phyloP scores from a whole-genome alignment of 2,113 vertebrate species.

The Microtus pennsylvanicus region DNA sequence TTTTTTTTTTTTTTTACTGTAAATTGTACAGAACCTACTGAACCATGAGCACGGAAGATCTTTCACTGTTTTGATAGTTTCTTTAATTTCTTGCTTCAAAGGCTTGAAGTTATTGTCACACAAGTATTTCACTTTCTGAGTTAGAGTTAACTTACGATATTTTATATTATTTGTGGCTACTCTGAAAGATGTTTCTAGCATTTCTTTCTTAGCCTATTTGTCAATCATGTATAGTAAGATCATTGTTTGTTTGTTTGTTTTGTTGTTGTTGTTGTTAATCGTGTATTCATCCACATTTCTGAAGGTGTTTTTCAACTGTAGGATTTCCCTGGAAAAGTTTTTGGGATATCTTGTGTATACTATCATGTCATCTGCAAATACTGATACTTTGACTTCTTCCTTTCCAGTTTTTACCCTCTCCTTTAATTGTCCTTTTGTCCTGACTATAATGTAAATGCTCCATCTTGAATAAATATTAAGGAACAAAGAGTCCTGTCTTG shows the following conservation, averaged over 20 bases:
- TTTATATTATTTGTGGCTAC: not conserved
- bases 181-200: not conserved
- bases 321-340: not conserved
- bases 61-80: not conserved
- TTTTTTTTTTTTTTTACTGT: not conserved
- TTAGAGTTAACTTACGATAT: not conserved
- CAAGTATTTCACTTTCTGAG: not conserved
- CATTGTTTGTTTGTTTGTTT: not conserved
- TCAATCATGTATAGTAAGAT: not conserved
- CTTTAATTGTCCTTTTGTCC: not conserved
- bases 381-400: not conserved
- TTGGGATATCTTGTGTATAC: not conserved
- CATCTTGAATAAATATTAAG: not conserved
- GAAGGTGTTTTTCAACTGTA: not conserved
- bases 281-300: not conserved
- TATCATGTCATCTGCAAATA: not conserved
- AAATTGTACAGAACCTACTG: not conserved
- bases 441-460: not conserved
- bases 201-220: not conserved
- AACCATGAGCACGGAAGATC: not conserved
- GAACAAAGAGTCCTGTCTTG: not conserved
- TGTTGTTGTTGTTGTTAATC: not conserved
- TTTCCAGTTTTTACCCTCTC: not conserved
- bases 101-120: not conserved
- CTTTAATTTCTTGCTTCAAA: not conserved